Percentiles rank a stretch among this genome's conserved stretches.
These are phyloP conservation scores for Adelosebastes latens DNA, from an alignment of 2,797 vertebrate species.

Conservation along the genomic window DNA sequence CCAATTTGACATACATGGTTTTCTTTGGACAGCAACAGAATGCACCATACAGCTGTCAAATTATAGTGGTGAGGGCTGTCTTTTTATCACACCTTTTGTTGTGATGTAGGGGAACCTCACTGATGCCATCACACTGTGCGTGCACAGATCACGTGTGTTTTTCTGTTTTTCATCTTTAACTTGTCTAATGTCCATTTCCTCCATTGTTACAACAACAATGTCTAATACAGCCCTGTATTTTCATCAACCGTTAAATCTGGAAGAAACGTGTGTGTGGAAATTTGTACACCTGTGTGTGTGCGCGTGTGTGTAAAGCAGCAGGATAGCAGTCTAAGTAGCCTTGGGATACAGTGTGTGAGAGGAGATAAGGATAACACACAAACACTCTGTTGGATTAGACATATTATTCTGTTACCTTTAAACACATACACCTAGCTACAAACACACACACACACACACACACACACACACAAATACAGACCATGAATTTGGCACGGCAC, in stretches of 20 bases:
- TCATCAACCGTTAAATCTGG: conserved; percentile 1
- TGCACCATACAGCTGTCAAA: neutral
- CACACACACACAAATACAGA: neutral
- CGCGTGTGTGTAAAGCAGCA: conserved; percentile 39
- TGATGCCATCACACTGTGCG: neutral
- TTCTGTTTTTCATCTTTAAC: neutral
- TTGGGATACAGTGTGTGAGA: conserved; percentile 62
- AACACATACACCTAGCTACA: neutral
- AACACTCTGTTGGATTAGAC: conserved; percentile 47
- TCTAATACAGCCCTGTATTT: neutral
- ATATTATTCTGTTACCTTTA: conserved; percentile 51
- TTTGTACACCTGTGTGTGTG: neutral
- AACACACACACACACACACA: conserved; percentile 2
- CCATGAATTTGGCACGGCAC: neutral
- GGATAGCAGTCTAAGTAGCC: conserved; percentile 55
- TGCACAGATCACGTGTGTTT: neutral
- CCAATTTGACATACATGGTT: neutral
- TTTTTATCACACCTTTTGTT: neutral
- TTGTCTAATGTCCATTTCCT: neutral
- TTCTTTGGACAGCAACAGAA: neutral
- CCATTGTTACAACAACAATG: neutral
- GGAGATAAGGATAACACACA: conserved; percentile 65
- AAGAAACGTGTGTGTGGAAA: neutral
- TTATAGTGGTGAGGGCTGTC: neutral
- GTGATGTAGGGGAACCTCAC: neutral